Evolutionary conservation across 1,140 invertebrate genomes (phyloP).

Genomic region (Drosophila bocqueti): DNA sequence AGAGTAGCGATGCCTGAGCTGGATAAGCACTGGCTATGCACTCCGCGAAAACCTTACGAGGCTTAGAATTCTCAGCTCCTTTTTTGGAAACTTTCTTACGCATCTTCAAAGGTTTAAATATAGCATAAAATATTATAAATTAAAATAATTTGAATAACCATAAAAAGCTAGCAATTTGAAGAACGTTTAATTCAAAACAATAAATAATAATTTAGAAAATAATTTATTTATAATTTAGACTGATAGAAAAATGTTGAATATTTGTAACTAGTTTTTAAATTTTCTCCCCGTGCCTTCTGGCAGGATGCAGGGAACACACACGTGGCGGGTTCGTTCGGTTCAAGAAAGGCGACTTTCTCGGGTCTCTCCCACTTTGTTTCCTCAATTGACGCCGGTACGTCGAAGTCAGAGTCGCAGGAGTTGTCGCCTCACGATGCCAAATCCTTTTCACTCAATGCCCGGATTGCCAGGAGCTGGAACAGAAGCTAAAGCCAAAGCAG

Average conservation of each 20-base stretch:
- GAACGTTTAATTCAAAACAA: no score
- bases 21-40: conserved; percentile 32
- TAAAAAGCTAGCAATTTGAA: no score
- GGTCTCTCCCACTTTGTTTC: conserved; percentile 42
- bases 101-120: no score
- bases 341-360: conserved; percentile 25
- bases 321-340: conserved; percentile 9
- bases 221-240: no score
- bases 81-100: neutral
- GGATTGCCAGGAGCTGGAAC: conserved; percentile 24
- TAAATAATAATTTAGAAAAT: no score
- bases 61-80: neutral
- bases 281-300: conserved; percentile 1
- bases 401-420: conserved; percentile 33
- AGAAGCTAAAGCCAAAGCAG: neutral
- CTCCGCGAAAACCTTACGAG: neutral
- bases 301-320: conserved; percentile 23
- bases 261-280: neutral
- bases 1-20: conserved; percentile 39
- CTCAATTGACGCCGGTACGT: conserved; percentile 52
- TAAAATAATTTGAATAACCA: no score
- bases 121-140: neutral
- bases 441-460: conserved; percentile 71
- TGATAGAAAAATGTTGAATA: no score
- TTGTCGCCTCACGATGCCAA: conserved; percentile 45